Conservation (phyloP, 1,140 invertebrate species). For the Pseudomyrmex concolor region DNA sequence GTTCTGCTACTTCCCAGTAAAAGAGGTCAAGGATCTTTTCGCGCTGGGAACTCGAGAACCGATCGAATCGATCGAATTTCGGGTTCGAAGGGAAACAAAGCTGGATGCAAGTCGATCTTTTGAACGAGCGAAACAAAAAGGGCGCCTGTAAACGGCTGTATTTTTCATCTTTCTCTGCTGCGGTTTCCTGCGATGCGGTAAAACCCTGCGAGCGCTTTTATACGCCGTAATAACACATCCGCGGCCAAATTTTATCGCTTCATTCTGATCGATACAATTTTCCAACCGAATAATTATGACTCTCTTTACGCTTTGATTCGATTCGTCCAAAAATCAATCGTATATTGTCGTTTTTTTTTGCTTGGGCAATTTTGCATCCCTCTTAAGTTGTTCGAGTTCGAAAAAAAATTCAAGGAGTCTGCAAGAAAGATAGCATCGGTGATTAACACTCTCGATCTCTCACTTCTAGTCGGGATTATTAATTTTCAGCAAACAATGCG, state of each 20-base stretch:
- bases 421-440: neutral
- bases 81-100: neutral
- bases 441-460: neutral
- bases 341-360: neutral
- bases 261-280: slow-evolving; percentile 64
- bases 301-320: slow-evolving; percentile 20
- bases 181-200: slow-evolving; percentile 26
- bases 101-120: slow-evolving; percentile 20
- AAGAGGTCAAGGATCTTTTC: slow-evolving; percentile 25
- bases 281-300: slow-evolving; percentile 9
- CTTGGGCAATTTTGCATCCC: neutral
- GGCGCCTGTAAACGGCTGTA: neutral
- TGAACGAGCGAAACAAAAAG: neutral
- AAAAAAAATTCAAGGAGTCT: neutral
- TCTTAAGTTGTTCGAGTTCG: neutral
- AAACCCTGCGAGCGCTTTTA: slow-evolving; percentile 67
- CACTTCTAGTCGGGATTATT: neutral
- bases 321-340: neutral
- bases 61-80: slow-evolving; percentile 51
- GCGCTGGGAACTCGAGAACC: slow-evolving; percentile 22
- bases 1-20: slow-evolving; percentile 29
- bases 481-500: neutral
- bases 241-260: slow-evolving; percentile 62
- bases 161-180: neutral
- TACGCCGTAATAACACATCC: slow-evolving; percentile 62